Base-by-base conservation (phyloP, 92 coral and sea anemone species). In the Hydrozoanthus gracilis region DNA sequence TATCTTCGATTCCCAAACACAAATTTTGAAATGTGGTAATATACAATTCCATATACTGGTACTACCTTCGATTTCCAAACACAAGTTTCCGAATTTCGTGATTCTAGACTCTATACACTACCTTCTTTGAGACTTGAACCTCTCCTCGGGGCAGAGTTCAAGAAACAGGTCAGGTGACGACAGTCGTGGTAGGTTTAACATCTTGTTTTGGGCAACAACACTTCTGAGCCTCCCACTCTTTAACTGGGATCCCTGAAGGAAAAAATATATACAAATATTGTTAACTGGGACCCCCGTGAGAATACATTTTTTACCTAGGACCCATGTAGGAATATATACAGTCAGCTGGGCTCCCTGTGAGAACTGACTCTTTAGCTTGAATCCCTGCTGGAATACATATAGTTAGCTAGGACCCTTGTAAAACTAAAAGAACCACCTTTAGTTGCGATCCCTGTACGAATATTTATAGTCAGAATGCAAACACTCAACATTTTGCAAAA, bases 71-170 rank as follows among this genome's bases (percentile, higher is more conserved):
- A 56, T 56, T 10, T 65, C n/a, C 20, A 64, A 8, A 62, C 27
- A 65, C 8, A 14, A 4, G 71, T 65, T 65, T 75, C 82, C 61
- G 60, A 44, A 46, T n/a, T 55, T 44, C 46, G 39, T 27, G 2
- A 27, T 27, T 27, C 2, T 27, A 27, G 39, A 27, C 39, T 27
- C 39, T 27, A 27, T 27, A 27, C 3, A 7, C 44, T 51, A 95
- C 98, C 93, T 95, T 73, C 95, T 76, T 54, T 90, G 93, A 4
- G 98, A 93, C 82, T 92, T 82, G 82, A 91, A 93, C 70, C 93
- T 88, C 87, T 95, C 98, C 86, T 95, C 97, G 18, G 99, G 99
- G 51, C 99, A 97, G 18, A 97, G 92, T 68, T 89, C 88, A 20
- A 77, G 61, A 82, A 95, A 97, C 70, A 95, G 78, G 46, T 87